Conservation (phyloP, 2,888 invertebrate genomes). For the Abrostola triplasia region DNA sequence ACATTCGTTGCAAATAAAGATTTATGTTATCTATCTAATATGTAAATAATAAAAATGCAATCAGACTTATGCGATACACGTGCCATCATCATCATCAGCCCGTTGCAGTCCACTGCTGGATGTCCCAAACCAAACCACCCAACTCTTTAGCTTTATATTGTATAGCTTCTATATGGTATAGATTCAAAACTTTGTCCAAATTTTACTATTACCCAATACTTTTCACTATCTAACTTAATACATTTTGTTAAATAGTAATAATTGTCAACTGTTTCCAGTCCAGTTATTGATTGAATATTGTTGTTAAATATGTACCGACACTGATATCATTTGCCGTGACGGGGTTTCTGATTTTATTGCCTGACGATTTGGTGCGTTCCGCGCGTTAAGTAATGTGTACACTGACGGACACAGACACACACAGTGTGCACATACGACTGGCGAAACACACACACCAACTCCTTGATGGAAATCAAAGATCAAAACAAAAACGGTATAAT, state of each 20-base stretch:
- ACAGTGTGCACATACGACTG: constrained; percentile 3
- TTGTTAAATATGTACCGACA: constrained; percentile 49
- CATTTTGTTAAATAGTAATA: neutral
- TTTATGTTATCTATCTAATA: no score
- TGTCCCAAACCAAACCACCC: no score
- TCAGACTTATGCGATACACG: no score
- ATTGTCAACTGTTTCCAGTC: constrained; percentile 21
- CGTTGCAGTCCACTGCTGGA: no score
- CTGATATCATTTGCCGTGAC: constrained; percentile 58
- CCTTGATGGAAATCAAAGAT: constrained; percentile 26
- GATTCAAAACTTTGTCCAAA: no score
- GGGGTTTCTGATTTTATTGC: constrained; percentile 71
- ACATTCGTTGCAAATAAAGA: no score
- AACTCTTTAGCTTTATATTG: no score
- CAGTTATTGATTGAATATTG: constrained; percentile 28
- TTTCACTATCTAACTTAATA: no score
- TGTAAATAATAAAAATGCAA: no score
- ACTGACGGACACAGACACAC: constrained; percentile 39
- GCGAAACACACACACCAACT: constrained; percentile 15
- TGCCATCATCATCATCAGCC: no score
- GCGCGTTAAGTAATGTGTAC: constrained; percentile 62
- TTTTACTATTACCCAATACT: no score
- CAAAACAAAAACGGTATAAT: constrained; percentile 41
- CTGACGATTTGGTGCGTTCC: constrained; percentile 64
- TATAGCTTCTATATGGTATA: no score